Base-by-base conservation (phyloP, 2,888 invertebrate species). In the Lasioglossum malachurum region DNA sequence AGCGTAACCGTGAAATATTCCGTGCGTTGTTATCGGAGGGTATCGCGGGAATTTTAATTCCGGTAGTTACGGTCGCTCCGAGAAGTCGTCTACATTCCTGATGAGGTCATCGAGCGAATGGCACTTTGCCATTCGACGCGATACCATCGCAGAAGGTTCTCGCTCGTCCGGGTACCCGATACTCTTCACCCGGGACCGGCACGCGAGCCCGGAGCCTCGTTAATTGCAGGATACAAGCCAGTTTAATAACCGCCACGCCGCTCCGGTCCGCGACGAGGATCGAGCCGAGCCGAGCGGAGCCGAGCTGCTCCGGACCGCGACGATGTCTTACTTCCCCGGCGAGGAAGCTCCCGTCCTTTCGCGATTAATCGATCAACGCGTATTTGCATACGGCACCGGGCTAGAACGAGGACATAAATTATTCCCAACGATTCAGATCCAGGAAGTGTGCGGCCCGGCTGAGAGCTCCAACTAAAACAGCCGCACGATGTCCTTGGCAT, bases 401-500 rank as follows among this genome's bases (percentile, higher is more conserved):
- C 44, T 57, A 75, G 78, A 78, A 72, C 69, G 82, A n/a, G 75
- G 19, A 75, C 67, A 78, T 83, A 80, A 87, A 82, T 82, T 83
- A 78, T 83, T 75, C n/a, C 19, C 49, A 67, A 79, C 82, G 78
- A 79, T 84, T 82, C 78, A 78, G 78, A 86, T 83, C 81, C 83
- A 87, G 88, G 87, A 87, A 87, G 88, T 44, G 64, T 31, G 53
- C 23, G 23, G 23, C n/a, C 67, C 19, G n/a, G n/a, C 27, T 49
- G 44, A 75, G 86, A 79, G 71, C 74, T 46, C 80, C 49, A 67
- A 67, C 80, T 71, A 35, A 82, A 80, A 73, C 75, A 69, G 75
- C 80, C 67, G 74, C 76, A n/a, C 64, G 64, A 53, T 76, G 88
- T 84, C 88, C 88, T 88, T 88, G 86, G 82, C 77, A 84, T 83